A percentile compares a stretch with the other conserved stretches of the same genome.
Conservation (phyloP, 2,113 vertebrate species). For the Phodopus roborovskii region DNA sequence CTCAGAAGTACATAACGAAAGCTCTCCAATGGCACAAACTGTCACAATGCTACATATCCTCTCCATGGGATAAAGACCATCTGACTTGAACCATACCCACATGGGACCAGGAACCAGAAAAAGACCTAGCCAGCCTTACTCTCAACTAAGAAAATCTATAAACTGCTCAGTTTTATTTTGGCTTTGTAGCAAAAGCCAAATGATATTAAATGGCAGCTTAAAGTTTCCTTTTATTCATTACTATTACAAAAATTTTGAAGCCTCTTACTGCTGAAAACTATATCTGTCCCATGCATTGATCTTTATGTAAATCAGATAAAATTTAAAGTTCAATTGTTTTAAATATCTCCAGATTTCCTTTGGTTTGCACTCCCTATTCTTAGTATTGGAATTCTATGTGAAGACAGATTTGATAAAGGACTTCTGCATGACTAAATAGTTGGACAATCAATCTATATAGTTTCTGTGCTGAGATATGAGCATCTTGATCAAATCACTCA, state of each 20-base stretch:
- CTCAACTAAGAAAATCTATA: background rate
- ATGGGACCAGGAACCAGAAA: slow-evolving; percentile 3
- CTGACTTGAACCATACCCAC: background rate
- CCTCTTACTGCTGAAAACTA: background rate
- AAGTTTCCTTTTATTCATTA: background rate
- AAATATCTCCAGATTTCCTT: background rate
- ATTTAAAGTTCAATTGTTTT: background rate
- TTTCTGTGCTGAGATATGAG: slow-evolving; percentile 14
- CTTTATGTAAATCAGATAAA: background rate
- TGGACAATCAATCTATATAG: background rate
- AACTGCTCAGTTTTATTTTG: background rate
- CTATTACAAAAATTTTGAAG: background rate
- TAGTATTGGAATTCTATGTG: background rate
- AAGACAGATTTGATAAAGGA: background rate
- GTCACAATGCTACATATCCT: background rate
- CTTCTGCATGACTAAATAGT: background rate
- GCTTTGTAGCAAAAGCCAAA: background rate
- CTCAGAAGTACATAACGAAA: background rate
- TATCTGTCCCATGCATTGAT: background rate
- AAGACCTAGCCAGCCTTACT: background rate
- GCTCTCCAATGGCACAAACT: background rate
- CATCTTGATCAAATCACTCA: background rate
- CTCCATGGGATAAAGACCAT: background rate
- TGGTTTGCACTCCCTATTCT: background rate
- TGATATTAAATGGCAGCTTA: background rate